Conservation (phyloP, 2,113 vertebrate species). For the Microtus pennsylvanicus region DNA sequence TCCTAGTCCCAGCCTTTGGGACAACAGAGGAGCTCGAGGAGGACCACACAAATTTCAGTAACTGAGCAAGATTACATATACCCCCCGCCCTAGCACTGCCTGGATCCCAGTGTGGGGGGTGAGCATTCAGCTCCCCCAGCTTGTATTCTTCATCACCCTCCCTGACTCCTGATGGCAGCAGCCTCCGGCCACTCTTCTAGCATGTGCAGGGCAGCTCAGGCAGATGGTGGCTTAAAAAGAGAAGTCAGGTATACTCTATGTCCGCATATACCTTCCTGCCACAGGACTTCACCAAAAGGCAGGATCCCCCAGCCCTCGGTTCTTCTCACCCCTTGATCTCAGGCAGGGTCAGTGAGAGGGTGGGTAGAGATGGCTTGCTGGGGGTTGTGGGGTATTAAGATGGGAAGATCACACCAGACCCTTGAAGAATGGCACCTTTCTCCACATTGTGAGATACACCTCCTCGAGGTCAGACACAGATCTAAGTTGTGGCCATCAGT, state of each 20-base stretch:
- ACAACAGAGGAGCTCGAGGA: conserved; percentile 20
- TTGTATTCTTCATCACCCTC: background rate
- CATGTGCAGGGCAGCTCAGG: conserved; percentile 20
- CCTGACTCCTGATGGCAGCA: background rate
- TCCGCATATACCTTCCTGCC: conserved; percentile 79
- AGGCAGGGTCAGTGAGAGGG: conserved; percentile 27
- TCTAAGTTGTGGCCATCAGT: conserved; percentile 16
- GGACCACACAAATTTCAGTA: background rate
- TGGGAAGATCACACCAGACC: conserved; percentile 50
- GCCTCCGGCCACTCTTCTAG: conserved; percentile 42
- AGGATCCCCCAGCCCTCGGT: conserved; percentile 58
- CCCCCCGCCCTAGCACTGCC: background rate
- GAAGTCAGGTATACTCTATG: conserved; percentile 81
- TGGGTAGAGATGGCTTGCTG: conserved; percentile 53
- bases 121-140: background rate
- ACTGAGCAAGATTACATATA: background rate
- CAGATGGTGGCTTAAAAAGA: conserved; percentile 61
- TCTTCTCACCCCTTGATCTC: conserved; percentile 5
- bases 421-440: background rate
- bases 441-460: conserved; percentile 25
- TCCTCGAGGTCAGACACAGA: conserved; percentile 36
- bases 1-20: conserved; percentile 41
- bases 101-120: background rate
- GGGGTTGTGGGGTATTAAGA: conserved; percentile 25
- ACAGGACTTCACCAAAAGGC: conserved; percentile 50